phyloP scores from a whole-genome alignment of 1,140 invertebrate genomes.

The Drosophila leontia region DNA sequence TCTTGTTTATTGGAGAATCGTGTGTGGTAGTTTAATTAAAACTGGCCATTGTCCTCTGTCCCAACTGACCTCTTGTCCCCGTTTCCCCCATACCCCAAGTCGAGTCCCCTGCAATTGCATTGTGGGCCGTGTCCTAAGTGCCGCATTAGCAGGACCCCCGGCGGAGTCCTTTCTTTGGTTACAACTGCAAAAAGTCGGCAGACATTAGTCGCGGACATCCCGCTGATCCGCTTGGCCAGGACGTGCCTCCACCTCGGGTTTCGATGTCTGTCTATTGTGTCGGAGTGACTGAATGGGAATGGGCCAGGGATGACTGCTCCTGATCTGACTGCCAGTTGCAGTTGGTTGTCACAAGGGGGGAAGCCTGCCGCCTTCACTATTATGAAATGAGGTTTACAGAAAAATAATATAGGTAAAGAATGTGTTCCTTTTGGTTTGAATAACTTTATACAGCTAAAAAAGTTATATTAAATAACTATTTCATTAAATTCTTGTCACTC shows the following conservation, averaged over 20 bases:
- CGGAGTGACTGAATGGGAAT: not conserved
- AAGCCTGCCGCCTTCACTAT: not conserved
- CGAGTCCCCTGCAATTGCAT: constrained; percentile 38
- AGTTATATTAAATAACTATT: constrained; percentile 1
- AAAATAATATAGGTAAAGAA: not conserved
- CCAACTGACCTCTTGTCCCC: constrained; percentile 23
- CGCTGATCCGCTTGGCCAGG: constrained; percentile 65
- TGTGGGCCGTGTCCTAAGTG: constrained; percentile 43
- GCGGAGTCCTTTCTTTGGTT: constrained; percentile 38
- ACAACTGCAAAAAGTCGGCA: constrained; percentile 42
- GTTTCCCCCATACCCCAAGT: not conserved
- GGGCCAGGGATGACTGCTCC: constrained; percentile 1
- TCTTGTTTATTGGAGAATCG: constrained; percentile 48
- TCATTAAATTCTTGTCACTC: constrained; percentile 4
- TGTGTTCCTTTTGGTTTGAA: not conserved
- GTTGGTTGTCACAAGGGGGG: not conserved
- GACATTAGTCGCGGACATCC: constrained; percentile 49
- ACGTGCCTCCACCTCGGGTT: constrained; percentile 16
- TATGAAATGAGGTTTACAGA: not conserved
- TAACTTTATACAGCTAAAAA: not conserved
- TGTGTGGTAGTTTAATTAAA: constrained; percentile 68
- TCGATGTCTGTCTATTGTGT: constrained; percentile 50
- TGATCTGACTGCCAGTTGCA: constrained; percentile 29
- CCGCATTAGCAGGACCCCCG: constrained; percentile 40
- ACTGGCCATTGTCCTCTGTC: constrained; percentile 48